Base-by-base conservation (phyloP, 2,888 invertebrate species). In the Bellardia pandia region DNA sequence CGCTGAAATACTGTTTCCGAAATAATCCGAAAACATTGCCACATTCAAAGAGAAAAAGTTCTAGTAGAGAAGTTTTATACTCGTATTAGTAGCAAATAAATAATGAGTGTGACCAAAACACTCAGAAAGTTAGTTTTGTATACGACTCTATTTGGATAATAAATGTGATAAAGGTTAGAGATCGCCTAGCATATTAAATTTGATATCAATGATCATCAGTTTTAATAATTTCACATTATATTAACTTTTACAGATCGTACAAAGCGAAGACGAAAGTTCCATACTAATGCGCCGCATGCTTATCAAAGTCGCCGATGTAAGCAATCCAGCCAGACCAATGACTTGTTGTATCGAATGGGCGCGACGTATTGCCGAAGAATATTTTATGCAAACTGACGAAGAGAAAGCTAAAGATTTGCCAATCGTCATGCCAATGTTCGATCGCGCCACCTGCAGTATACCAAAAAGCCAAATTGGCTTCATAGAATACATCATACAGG, bases 351-450 rank as follows among this genome's bases (percentile, higher is more conserved):
- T 97, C 58, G 98, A 98, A 93, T 99, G 99, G 99, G 98, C 99
- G 0, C 95, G 96, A 90, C 92, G 93, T 82, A 99, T 99, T 89
- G 98, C 99, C 0, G 98, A 99, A 92, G 99, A 99, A 93, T 99
- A 99, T 94, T 99, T 98, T 94, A 95, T 96, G 90, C 99, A 99
- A 95, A 99, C 99, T 8, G 99, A 99, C 92, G 99, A 99, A 92
- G 99, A 99, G 94, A 98, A 98, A 92, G 95, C 95, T 14, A 95
- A 96, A 89, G 96, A 96, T 71, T 94, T 99, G 91, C 99, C 99
- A 0, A 98, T 99, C 9, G 98, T 99, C 88, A 99, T 99, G 99
- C 99, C 99, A 9, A 97, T 98, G 96, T 99, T 99, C 94, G 99
- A 99, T 94, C 96, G 99, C 86, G 95, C 96, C 86, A 96, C 97